A percentile compares a stretch with the other conserved stretches of the same genome.
Evolutionary conservation across 2,888 invertebrate species (phyloP).

Genomic region (Limnephilus rhombicus): DNA sequence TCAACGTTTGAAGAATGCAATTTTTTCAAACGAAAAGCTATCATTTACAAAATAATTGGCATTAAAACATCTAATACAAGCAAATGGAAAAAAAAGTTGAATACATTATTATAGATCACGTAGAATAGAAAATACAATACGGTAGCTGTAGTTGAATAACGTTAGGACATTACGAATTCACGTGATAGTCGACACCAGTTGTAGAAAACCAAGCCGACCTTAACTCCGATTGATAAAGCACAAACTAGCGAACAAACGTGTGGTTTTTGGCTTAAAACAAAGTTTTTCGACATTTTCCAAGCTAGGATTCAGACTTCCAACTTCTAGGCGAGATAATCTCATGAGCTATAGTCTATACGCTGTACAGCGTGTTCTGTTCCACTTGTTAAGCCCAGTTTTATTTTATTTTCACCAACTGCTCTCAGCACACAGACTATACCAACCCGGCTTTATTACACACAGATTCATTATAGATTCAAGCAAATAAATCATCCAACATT

Average conservation of each 20-base stretch:
- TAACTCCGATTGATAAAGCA: slow-evolving; percentile 33
- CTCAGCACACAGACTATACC: background rate
- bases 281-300: slow-evolving; percentile 32
- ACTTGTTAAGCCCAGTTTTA: background rate
- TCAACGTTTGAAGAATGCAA: too few species aligned
- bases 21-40: too few species aligned
- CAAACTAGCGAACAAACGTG: slow-evolving; percentile 42
- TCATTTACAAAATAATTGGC: too few species aligned
- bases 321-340: slow-evolving; percentile 14
- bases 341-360: background rate
- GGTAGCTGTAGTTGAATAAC: background rate
- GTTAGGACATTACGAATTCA: background rate
- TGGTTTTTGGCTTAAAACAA: slow-evolving; percentile 38
- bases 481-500: slow-evolving; percentile 7
- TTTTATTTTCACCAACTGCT: slow-evolving; percentile 17
- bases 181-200: background rate
- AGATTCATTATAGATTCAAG: slow-evolving; percentile 19
- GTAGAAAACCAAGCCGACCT: background rate
- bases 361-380: background rate
- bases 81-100: too few species aligned
- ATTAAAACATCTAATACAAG: too few species aligned
- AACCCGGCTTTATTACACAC: background rate
- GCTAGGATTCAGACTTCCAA: slow-evolving; percentile 12
- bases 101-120: background rate
- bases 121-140: background rate